phyloP scores from a whole-genome alignment of 1,140 invertebrate species.

The Pomacea maculata region DNA sequence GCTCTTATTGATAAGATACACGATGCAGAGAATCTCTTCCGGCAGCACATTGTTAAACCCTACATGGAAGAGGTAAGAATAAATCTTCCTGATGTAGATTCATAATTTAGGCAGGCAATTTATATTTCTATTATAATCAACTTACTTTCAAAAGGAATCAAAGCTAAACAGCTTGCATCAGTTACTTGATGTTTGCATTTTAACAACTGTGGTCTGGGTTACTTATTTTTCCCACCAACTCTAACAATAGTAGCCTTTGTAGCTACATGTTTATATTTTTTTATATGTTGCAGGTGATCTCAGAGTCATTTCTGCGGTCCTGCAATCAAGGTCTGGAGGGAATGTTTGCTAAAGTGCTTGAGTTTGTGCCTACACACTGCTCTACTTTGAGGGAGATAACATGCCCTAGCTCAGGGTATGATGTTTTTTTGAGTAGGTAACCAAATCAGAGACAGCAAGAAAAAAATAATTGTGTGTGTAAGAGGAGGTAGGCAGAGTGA shows the following conservation, averaged over 20 bases:
- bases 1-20: slow-evolving; percentile 70
- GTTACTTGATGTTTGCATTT: background rate
- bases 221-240: no score
- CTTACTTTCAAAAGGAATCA: background rate
- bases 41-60: slow-evolving; percentile 77
- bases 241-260: no score
- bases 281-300: slow-evolving; percentile 70
- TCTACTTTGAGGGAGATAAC: slow-evolving; percentile 59
- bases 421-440: background rate
- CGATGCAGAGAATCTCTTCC: slow-evolving; percentile 77
- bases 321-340: slow-evolving; percentile 78
- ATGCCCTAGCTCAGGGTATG: slow-evolving; percentile 56
- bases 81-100: background rate
- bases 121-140: slow-evolving; percentile 1
- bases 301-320: slow-evolving; percentile 76
- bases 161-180: background rate
- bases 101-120: background rate
- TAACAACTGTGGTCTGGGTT: no score
- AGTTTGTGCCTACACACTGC: slow-evolving; percentile 73
- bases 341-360: slow-evolving; percentile 78
- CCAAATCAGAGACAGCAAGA: background rate
- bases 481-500: background rate
- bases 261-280: no score
- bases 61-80: slow-evolving; percentile 72
- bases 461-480: background rate